Conservation (phyloP, 2,113 vertebrate species). For the Amia ocellicauda region DNA sequence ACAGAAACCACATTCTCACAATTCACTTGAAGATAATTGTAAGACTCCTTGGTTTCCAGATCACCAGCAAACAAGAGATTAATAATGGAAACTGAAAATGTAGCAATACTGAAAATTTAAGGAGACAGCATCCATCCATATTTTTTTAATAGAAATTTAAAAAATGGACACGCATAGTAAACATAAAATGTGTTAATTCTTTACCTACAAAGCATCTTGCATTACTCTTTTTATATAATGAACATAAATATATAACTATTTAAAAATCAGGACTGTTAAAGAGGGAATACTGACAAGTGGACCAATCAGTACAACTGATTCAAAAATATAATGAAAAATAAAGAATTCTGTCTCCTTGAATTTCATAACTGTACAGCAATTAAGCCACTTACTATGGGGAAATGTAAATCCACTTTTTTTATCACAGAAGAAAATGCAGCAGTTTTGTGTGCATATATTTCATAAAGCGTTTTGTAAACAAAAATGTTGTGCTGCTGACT, state of each 20-base stretch:
- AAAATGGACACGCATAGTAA: background rate
- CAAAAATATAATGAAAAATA: background rate
- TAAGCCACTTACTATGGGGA: conserved; percentile 5
- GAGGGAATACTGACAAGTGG: background rate
- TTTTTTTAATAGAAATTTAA: background rate
- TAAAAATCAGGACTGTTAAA: conserved; percentile 1
- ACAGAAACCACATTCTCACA: conserved; percentile 75
- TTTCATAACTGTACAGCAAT: background rate
- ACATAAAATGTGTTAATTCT: no score
- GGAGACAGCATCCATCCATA: conserved; percentile 56
- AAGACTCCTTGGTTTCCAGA: conserved; percentile 57
- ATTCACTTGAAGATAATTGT: conserved; percentile 60
- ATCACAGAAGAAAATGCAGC: background rate
- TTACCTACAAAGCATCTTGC: no score
- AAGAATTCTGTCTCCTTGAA: conserved; percentile 8
- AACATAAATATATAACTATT: conserved; percentile 11
- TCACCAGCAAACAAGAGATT: conserved; percentile 54
- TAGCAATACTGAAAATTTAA: conserved; percentile 47
- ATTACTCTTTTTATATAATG: conserved; percentile 12
- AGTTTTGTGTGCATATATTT: conserved; percentile 10
- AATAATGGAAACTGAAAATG: conserved; percentile 44
- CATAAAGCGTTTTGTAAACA: conserved; percentile 57
- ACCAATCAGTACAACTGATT: background rate
- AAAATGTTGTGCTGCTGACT: conserved; percentile 33
- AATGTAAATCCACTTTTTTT: conserved; percentile 25